These are phyloP conservation scores for Erithacus rubecula DNA, from an alignment of 2,797 vertebrate species.

Conservation along the genomic window DNA sequence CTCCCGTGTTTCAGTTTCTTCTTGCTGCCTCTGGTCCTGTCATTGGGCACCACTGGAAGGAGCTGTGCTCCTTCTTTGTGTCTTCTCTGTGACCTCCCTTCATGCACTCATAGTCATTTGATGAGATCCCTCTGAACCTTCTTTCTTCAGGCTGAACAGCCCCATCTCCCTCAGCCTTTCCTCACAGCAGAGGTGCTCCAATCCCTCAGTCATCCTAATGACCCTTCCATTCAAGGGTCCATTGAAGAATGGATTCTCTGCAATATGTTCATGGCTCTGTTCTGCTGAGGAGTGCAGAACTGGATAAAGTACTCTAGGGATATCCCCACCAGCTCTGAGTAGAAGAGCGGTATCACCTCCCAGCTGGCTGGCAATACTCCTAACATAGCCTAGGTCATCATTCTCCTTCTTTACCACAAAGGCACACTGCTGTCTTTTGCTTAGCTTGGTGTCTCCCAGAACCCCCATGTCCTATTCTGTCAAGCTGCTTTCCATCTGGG, in stretches of 20 bases:
- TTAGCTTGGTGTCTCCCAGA: background rate
- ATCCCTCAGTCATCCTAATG: background rate
- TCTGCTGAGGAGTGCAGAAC: background rate
- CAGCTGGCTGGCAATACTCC: background rate
- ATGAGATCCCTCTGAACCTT: background rate
- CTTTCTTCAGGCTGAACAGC: background rate
- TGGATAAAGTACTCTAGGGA: background rate
- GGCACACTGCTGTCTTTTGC: background rate
- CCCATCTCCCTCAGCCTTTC: background rate
- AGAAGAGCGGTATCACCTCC: background rate
- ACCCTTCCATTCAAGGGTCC: background rate
- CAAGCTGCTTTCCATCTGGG: background rate
- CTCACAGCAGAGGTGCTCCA: background rate
- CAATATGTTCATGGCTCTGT: background rate
- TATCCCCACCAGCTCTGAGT: background rate
- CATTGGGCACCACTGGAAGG: background rate
- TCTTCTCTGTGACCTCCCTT: background rate
- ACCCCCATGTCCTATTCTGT: background rate
- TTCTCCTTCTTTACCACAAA: background rate
- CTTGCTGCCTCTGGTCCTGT: background rate
- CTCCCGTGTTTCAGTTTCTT: background rate
- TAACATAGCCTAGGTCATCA: background rate
- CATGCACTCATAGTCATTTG: background rate
- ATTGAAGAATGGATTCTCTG: background rate
- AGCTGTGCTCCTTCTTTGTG: background rate